phyloP scores from a whole-genome alignment of 1,140 invertebrate genomes.

The Steinernema feltiae region DNA sequence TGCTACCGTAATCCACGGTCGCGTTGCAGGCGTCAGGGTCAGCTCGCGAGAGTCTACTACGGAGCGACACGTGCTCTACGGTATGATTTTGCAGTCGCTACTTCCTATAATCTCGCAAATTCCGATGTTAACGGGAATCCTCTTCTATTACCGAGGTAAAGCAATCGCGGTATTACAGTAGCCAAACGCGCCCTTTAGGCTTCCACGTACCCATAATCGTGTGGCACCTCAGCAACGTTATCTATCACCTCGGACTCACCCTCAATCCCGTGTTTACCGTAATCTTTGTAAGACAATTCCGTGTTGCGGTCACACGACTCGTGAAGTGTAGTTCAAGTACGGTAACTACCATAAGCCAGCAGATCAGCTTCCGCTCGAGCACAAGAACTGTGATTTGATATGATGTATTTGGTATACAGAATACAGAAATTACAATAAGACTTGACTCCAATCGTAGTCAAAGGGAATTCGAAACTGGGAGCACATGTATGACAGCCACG shows the following conservation, averaged over 20 bases:
- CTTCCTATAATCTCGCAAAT: background rate
- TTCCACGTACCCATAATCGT: background rate
- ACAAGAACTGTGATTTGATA: too few species aligned
- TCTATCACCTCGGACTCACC: background rate
- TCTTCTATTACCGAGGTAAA: background rate
- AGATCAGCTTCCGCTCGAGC: background rate
- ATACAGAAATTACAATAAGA: too few species aligned
- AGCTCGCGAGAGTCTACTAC: background rate
- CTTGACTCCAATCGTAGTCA: background rate
- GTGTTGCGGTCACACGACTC: background rate
- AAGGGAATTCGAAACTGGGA: background rate
- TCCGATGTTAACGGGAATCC: background rate
- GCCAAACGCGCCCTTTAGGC: background rate
- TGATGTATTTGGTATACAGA: too few species aligned
- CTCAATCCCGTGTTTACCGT: background rate
- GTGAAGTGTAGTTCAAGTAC: background rate
- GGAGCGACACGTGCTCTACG: background rate
- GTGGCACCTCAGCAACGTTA: background rate
- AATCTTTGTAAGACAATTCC: background rate
- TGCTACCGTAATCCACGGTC: too few species aligned
- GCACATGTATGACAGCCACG: background rate
- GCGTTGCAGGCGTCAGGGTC: too few species aligned
- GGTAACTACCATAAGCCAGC: background rate
- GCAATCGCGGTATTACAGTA: background rate
- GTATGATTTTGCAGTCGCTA: background rate